Evolutionary conservation across 2,113 vertebrate genomes (phyloP).

Genomic region (Pelodiscus sinensis): DNA sequence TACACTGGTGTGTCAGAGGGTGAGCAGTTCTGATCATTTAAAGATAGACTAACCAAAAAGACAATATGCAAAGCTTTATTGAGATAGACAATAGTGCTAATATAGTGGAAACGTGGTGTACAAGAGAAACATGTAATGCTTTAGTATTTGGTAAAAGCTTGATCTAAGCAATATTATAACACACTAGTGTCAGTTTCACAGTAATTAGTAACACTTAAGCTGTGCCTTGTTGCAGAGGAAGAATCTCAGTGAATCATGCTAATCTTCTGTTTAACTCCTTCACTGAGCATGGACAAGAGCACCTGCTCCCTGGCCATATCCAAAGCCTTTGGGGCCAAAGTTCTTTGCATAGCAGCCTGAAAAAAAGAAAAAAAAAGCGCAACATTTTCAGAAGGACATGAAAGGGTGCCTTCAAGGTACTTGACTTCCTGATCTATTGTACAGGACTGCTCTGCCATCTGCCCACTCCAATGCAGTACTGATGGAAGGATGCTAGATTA

Average conservation of each 20-base stretch:
- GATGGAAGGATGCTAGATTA: neutral
- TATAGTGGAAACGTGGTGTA: slow-evolving; percentile 28
- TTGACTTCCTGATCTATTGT: neutral
- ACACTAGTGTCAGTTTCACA: slow-evolving; percentile 71
- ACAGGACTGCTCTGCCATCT: neutral
- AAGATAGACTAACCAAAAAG: neutral
- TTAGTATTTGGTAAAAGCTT: neutral
- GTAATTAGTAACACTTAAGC: slow-evolving; percentile 64
- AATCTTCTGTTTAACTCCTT: neutral
- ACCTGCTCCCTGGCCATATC: slow-evolving; percentile 86
- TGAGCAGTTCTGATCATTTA: neutral
- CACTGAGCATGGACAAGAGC: slow-evolving; percentile 85
- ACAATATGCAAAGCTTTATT: slow-evolving; percentile 69
- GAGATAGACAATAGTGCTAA: slow-evolving; percentile 4
- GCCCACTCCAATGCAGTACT: neutral
- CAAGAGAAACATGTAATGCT: slow-evolving; percentile 10
- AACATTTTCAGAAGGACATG: neutral
- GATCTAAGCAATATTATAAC: slow-evolving; percentile 14
- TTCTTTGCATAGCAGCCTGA: slow-evolving; percentile 88
- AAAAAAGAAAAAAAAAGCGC: slow-evolving; percentile 5
- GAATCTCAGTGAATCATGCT: slow-evolving; percentile 20
- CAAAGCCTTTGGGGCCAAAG: slow-evolving; percentile 88
- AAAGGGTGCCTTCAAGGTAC: neutral
- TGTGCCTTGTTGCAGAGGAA: slow-evolving; percentile 33
- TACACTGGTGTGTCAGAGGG: neutral